Percentiles rank a stretch among this genome's conserved stretches.
Conservation (phyloP, 1,140 invertebrate genomes). For the Drosophila sucinea region DNA sequence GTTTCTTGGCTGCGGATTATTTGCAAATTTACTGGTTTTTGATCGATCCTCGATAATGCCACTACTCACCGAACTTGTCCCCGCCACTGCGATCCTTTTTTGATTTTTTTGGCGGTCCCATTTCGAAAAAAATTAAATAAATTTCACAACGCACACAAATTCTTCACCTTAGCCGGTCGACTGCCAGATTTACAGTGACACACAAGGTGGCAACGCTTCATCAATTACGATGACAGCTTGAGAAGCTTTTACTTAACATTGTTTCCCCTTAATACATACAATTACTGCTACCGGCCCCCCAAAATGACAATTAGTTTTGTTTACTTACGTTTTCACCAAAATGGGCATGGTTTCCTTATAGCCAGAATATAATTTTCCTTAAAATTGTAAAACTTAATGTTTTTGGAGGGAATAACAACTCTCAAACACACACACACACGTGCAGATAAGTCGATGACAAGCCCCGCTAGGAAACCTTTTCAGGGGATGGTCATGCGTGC, state of each 20-base stretch:
- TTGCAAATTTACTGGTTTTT: not conserved
- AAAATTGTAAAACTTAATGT: not conserved
- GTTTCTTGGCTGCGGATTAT: constrained; percentile 82
- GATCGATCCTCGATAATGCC: constrained; percentile 3
- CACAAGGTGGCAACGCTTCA: constrained; percentile 15
- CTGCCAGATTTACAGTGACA: constrained; percentile 13
- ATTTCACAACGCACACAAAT: constrained; percentile 29
- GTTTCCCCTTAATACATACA: not conserved
- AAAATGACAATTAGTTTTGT: not conserved
- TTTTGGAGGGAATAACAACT: constrained; percentile 3
- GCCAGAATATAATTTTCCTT: not conserved
- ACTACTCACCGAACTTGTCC: constrained; percentile 76
- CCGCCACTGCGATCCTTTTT: constrained; percentile 69
- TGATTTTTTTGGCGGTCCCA: constrained; percentile 81
- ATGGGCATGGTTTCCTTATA: constrained; percentile 58
- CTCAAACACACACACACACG: not conserved
- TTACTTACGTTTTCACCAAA: constrained; percentile 75
- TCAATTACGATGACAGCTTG: not conserved
- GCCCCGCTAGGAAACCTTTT: not conserved
- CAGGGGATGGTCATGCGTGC: not conserved
- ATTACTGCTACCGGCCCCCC: not conserved
- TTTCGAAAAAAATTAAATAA: constrained; percentile 35
- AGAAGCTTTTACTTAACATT: not conserved
- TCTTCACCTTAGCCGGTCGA: constrained; percentile 9
- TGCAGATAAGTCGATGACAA: too few species aligned